These are phyloP conservation scores for Macrostomum lignano DNA, from an alignment of 1,140 invertebrate genomes.

Conservation along the genomic window DNA sequence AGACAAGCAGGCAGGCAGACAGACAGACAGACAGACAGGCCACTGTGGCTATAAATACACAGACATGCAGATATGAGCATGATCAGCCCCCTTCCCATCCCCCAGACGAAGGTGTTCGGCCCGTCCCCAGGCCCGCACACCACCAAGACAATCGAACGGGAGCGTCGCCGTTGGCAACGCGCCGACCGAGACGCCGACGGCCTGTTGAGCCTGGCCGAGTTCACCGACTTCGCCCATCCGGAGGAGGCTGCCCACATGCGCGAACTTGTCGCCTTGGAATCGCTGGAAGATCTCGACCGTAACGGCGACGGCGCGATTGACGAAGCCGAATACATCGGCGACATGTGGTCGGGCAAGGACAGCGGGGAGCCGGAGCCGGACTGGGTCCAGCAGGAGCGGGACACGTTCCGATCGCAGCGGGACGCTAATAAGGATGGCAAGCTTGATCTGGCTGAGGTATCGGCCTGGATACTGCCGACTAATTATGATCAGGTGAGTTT, in stretches of 20 bases:
- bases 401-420: slow-evolving; percentile 51
- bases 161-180: slow-evolving; percentile 17
- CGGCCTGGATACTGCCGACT: slow-evolving; percentile 67
- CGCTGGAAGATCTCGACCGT: slow-evolving; percentile 86
- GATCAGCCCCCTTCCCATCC: slow-evolving; percentile 10
- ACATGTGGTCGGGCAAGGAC: slow-evolving; percentile 38
- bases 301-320: slow-evolving; percentile 53
- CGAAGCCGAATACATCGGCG: slow-evolving; percentile 35
- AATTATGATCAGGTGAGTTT: slow-evolving; percentile 87
- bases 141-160: slow-evolving; percentile 18
- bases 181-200: slow-evolving; percentile 19
- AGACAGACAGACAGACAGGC: slow-evolving; percentile 36
- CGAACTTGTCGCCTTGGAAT: slow-evolving; percentile 68
- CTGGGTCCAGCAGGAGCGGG: slow-evolving; percentile 76
- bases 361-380: slow-evolving; percentile 54
- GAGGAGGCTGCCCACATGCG: slow-evolving; percentile 72
- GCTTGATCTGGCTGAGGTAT: slow-evolving; percentile 53
- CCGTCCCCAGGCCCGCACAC: slow-evolving; percentile 12
- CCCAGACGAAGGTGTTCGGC: not conserved
- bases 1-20: not conserved
- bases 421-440: slow-evolving; percentile 62
- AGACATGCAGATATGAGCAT: slow-evolving; percentile 35
- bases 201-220: slow-evolving; percentile 42
- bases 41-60: slow-evolving; percentile 45
- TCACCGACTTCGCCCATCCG: slow-evolving; percentile 67